Percentiles rank a stretch among this genome's conserved stretches.
Evolutionary conservation across 2,113 vertebrate genomes (phyloP).

Genomic region (Chionis minor): DNA sequence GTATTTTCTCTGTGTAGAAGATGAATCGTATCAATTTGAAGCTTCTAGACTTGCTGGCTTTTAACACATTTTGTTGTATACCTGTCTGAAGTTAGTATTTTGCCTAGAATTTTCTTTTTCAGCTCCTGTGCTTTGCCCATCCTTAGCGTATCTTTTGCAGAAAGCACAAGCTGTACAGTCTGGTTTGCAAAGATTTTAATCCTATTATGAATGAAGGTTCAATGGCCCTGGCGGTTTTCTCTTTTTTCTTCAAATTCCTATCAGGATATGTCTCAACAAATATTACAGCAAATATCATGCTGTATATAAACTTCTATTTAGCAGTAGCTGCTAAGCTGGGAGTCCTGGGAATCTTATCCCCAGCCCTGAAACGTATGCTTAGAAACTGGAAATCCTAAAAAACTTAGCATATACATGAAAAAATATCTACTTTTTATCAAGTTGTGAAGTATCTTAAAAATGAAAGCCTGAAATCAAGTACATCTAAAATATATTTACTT

Average conservation of each 20-base stretch:
- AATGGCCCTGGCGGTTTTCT: neutral
- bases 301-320: neutral
- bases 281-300: neutral
- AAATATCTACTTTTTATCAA: neutral
- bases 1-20: neutral
- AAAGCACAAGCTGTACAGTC: neutral
- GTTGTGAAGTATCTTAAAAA: neutral
- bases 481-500: neutral
- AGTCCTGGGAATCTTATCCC: neutral
- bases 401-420: neutral
- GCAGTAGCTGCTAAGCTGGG: neutral
- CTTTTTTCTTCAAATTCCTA: neutral
- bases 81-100: neutral
- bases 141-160: neutral
- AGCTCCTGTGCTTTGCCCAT: neutral
- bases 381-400: neutral
- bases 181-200: neutral
- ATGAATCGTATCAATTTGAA: neutral
- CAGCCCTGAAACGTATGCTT: neutral
- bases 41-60: neutral
- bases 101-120: neutral
- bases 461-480: neutral
- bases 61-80: neutral
- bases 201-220: neutral
- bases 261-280: neutral